Conservation (phyloP, 2,113 vertebrate species). For the Limnothrissa miodon region DNA sequence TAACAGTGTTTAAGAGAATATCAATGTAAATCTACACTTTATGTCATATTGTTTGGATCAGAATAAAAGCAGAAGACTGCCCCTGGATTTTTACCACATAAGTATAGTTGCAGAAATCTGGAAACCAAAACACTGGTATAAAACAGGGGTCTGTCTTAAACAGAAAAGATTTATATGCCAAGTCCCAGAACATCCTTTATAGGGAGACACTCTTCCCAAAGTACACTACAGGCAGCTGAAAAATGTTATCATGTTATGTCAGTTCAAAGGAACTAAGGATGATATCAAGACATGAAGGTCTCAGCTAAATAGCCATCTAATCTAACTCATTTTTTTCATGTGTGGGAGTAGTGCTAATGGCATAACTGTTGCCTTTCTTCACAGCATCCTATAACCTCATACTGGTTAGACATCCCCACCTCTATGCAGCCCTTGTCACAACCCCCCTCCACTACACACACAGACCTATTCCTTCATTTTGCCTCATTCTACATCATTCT, state of each 20-base stretch:
- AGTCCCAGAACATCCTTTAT: background rate
- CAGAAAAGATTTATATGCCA: background rate
- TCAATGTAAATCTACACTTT: background rate
- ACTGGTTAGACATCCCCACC: no score
- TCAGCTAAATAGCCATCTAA: no score
- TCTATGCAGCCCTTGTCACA: no score
- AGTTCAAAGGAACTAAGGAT: background rate
- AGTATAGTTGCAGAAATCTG: background rate
- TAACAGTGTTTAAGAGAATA: background rate
- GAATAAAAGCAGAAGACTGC: background rate
- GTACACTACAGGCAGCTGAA: background rate
- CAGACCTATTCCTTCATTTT: no score
- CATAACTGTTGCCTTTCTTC: no score
- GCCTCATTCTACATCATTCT: no score
- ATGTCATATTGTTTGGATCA: background rate
- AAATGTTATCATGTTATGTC: background rate
- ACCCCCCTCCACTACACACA: no score
- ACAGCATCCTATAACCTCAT: no score
- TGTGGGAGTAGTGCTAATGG: no score
- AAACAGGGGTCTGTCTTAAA: background rate
- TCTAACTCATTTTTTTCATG: no score
- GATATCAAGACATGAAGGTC: background rate
- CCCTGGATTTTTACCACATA: background rate
- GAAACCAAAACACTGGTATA: background rate
- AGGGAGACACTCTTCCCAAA: background rate